A percentile compares a stretch with the other conserved stretches of the same genome.
These are phyloP conservation scores for Ceratitis capitata DNA, from an alignment of 1,140 invertebrate genomes.

Conservation along the genomic window DNA sequence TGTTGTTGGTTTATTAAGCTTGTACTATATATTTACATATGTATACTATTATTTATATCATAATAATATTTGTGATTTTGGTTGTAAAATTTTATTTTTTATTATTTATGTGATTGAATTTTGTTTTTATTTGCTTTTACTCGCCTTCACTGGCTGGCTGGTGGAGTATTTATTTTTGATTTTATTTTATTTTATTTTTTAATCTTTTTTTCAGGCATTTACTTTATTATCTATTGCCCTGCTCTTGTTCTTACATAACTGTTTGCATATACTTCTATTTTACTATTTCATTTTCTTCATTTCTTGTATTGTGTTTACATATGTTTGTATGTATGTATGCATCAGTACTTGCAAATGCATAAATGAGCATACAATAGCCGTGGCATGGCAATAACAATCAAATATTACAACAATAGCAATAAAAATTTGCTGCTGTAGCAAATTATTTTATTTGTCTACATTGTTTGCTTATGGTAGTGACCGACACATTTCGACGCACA, in stretches of 20 bases:
- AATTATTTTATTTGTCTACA: slow-evolving; percentile 22
- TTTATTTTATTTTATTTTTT: neutral
- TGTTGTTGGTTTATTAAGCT: neutral
- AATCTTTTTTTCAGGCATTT: neutral
- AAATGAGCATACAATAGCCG: neutral
- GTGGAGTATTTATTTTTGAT: neutral
- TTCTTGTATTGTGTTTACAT: too few relatives aligned
- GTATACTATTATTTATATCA: neutral
- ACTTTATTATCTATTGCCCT: neutral
- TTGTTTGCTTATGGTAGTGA: neutral
- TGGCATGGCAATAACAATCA: neutral
- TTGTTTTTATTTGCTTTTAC: neutral
- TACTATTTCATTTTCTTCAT: neutral
- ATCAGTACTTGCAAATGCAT: neutral
- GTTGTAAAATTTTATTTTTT: neutral
- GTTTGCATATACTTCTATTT: neutral
- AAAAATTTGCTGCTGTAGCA: slow-evolving; percentile 4
- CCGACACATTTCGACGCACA: too few relatives aligned
- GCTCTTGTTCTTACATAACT: neutral
- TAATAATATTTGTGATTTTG: neutral
- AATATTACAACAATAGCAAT: slow-evolving; percentile 26
- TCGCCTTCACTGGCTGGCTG: neutral
- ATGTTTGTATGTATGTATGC: too few relatives aligned
- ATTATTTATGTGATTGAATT: neutral
- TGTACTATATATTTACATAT: neutral